Evolutionary conservation across 2,113 vertebrate genomes (phyloP), one percentile per base, ranked within the genome.

Genomic region (Aegotheles bennettii): DNA sequence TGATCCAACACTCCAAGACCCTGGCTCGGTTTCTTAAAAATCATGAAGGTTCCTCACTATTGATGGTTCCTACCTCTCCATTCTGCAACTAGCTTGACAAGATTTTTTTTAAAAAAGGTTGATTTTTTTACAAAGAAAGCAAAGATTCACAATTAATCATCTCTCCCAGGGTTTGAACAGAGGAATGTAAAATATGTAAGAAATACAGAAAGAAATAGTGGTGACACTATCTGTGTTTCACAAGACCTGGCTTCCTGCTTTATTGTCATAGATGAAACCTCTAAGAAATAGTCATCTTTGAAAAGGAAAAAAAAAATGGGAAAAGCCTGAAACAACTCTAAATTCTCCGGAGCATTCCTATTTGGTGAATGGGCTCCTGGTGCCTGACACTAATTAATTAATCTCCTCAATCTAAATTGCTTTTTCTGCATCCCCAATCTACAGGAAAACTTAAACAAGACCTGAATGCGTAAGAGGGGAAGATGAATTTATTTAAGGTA

Each of bases 371-470:
- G 48, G 84, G 70, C 65, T 94, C 69, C 3, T 2, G 51, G 35
- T 71, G 87, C 70, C 73, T 87, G 84, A 94, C 70, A 75, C 90
- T 93, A 95, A 96, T 96, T 95, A 93, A 95, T 96, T 95, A 87
- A 95, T 96, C 89, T 94, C 78, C 69, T 94, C 92, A 6, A 69
- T 87, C 88, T 79, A 91, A 94, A 95, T 91, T 83, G 67, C 87
- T 95, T 42, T 94, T 96, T 68, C 71, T 89, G 57, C 84, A 83
- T 85, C 53, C n/a, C 53, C n/a, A 48, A 16, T 73, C 75, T 64
- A 21, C 61, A 85, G 90, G 87, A 80, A 84, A 75, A 50, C 53
- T 93, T 51, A 63, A 65, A 71, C 43, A 64, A 91, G 82, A 93
- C 48, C 43, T 93, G 87, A 94, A 95, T 89, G 57, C 57, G 4